A percentile compares a stretch with the other conserved stretches of the same genome.
Conservation (phyloP, 1,140 invertebrate species). For the Bombus soroeensis region DNA sequence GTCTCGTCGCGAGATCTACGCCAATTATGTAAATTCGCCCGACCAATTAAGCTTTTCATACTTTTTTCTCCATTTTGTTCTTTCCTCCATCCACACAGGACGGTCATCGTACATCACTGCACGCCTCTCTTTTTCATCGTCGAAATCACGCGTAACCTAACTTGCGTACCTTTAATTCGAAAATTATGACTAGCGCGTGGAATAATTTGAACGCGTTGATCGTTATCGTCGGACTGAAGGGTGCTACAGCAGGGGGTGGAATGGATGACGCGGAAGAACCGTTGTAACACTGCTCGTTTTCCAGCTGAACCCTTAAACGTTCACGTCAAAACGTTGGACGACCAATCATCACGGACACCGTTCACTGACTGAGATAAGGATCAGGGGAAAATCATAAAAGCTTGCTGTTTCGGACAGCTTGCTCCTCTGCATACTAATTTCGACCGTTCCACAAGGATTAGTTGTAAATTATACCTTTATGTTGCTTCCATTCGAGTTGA, state of each 20-base stretch:
- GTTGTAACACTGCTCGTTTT: slow-evolving; percentile 22
- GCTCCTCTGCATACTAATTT: slow-evolving; percentile 16
- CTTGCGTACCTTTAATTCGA: slow-evolving; percentile 49
- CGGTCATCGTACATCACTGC: background rate
- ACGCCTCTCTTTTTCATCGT: slow-evolving; percentile 26
- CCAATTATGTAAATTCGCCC: slow-evolving; percentile 72
- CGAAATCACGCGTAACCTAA: slow-evolving; percentile 23
- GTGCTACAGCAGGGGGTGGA: slow-evolving; percentile 54
- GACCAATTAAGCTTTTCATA: slow-evolving; percentile 72
- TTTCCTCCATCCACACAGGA: background rate
- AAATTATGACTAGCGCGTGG: slow-evolving; percentile 59
- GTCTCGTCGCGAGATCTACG: slow-evolving; percentile 51
- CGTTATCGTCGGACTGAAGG: slow-evolving; percentile 59
- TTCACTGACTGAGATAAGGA: slow-evolving; percentile 45
- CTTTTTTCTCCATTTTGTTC: background rate
- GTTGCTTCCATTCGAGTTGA: background rate
- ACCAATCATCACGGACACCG: slow-evolving; percentile 50
- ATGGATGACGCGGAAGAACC: slow-evolving; percentile 8
- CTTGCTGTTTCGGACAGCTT: slow-evolving; percentile 5
- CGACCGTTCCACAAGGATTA: background rate
- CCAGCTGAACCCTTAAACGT: slow-evolving; percentile 1
- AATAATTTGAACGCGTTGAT: slow-evolving; percentile 64
- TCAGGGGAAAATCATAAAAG: slow-evolving; percentile 42
- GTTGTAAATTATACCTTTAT: slow-evolving; percentile 22
- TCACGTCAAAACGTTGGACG: slow-evolving; percentile 3